phyloP scores from a whole-genome alignment of 1,140 invertebrate species.

The Drosophila punjabiensis region DNA sequence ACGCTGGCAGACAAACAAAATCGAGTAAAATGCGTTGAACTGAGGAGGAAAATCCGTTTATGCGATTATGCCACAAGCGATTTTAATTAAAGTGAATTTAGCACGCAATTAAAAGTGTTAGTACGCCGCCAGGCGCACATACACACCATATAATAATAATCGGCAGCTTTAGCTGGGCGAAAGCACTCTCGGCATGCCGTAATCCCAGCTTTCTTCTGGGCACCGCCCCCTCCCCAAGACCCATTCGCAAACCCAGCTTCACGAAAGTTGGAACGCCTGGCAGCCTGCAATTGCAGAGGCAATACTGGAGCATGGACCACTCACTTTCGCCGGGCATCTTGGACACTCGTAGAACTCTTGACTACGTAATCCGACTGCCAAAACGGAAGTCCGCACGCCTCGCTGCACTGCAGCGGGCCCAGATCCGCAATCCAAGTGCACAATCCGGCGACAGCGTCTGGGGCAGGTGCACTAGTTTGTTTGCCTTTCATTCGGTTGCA shows the following conservation, averaged over 20 bases:
- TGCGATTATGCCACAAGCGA: constrained; percentile 61
- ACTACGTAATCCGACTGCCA: constrained; percentile 59
- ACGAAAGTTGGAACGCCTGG: constrained; percentile 18
- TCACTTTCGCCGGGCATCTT: constrained; percentile 59
- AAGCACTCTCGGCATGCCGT: constrained; percentile 47
- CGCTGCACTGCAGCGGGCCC: constrained; percentile 52
- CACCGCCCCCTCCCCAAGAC: constrained; percentile 17
- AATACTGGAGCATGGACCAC: constrained; percentile 13
- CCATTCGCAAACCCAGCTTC: constrained; percentile 39
- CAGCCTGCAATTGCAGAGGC: constrained; percentile 51
- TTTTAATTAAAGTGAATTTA: constrained; percentile 81
- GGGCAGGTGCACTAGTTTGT: constrained; percentile 57
- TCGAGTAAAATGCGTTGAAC: constrained; percentile 70
- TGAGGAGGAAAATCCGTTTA: constrained; percentile 34
- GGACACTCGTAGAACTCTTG: constrained; percentile 63
- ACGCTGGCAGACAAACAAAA: constrained; percentile 57
- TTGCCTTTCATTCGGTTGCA: constrained; percentile 55
- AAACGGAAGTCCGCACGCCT: constrained; percentile 76
- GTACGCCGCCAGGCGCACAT: constrained; percentile 19
- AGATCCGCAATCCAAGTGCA: constrained; percentile 29
- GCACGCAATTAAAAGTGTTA: constrained; percentile 77
- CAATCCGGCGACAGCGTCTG: constrained; percentile 39
- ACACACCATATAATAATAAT: constrained; percentile 39
- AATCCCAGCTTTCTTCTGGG: constrained; percentile 46
- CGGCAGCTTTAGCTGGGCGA: constrained; percentile 31